These are phyloP conservation scores for Hylomyscus alleni DNA, from an alignment of 2,797 vertebrate species.

Conservation along the genomic window DNA sequence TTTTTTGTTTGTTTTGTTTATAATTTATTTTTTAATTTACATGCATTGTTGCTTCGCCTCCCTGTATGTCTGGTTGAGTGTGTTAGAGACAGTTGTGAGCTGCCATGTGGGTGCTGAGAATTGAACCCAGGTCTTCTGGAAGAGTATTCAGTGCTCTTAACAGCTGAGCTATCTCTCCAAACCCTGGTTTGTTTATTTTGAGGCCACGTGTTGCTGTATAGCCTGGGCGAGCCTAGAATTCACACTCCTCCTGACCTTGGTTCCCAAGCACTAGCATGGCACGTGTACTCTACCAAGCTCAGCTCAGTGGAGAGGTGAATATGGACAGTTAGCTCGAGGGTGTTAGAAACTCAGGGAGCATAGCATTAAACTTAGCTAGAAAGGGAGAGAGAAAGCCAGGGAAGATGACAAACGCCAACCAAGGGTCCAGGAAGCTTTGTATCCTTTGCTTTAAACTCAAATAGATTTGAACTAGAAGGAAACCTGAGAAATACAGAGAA, in stretches of 20 bases:
- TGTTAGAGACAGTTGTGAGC: not conserved
- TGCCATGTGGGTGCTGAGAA: not conserved
- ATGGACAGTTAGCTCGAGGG: not conserved
- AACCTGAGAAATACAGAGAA: not conserved
- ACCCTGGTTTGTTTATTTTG: not conserved
- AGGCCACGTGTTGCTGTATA: not conserved
- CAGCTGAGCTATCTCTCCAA: not conserved
- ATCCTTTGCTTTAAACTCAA: not conserved
- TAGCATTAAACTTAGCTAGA: not conserved
- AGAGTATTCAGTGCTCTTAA: not conserved
- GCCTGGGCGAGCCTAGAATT: not conserved
- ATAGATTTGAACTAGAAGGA: constrained; percentile 7
- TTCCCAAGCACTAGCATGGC: too few species aligned
- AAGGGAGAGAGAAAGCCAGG: not conserved
- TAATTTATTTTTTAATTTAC: not conserved
- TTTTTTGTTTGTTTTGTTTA: not conserved
- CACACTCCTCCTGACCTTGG: not conserved
- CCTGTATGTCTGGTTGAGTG: not conserved
- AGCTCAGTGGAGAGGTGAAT: not conserved
- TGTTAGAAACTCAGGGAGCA: not conserved
- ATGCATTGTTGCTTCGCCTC: not conserved
- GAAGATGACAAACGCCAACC: not conserved
- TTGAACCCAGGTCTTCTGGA: not conserved
- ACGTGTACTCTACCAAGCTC: not conserved
- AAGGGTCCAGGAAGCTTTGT: not conserved